These are phyloP conservation scores for Dinomys branickii DNA, from an alignment of 2,113 vertebrate species.

Conservation along the genomic window DNA sequence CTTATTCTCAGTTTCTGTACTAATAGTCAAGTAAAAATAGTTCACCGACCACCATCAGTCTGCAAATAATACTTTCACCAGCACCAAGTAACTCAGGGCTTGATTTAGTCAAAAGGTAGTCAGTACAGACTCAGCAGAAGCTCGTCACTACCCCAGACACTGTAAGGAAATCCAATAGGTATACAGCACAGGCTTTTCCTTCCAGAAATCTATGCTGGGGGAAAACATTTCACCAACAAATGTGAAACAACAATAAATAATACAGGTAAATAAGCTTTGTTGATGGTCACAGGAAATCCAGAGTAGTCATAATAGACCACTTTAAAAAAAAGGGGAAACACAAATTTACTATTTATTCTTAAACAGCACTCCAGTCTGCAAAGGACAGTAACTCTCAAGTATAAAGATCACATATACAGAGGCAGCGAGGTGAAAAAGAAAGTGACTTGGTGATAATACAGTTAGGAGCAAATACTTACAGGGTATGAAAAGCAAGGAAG, in stretches of 20 bases:
- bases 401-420: neutral
- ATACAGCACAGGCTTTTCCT: neutral
- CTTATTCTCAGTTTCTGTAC: constrained; percentile 12
- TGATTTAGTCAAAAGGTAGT: neutral
- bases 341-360: constrained; percentile 9
- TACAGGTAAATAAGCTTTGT: neutral
- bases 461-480: neutral
- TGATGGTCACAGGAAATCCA: neutral
- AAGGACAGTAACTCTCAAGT: neutral
- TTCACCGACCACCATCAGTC: neutral
- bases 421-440: neutral
- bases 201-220: neutral
- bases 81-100: neutral
- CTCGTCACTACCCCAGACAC: neutral
- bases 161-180: neutral
- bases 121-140: neutral
- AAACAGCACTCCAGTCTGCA: neutral
- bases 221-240: neutral
- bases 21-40: neutral
- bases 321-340: neutral
- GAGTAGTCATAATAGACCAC: neutral
- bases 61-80: neutral
- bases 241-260: neutral
- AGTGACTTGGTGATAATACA: neutral
- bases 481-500: neutral